Evolutionary conservation across 1,140 invertebrate genomes (phyloP), one percentile per base, ranked within the genome.

Genomic region (Tetramorium simillimum): DNA sequence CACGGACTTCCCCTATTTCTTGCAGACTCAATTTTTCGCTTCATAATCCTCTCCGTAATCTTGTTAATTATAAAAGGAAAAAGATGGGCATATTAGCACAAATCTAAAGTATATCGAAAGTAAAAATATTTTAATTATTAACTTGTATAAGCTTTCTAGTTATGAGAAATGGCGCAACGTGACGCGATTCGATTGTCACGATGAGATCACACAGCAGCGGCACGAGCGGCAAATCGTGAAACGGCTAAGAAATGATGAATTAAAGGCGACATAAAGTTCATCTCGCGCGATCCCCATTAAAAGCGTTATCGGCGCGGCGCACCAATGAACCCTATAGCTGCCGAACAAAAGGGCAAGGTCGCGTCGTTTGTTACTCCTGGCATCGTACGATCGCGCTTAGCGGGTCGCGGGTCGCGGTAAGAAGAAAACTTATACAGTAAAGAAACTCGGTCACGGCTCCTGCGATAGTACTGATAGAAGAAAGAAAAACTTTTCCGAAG

Each of bases 391-490:
- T 72, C 37, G 46, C n/a, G n/a, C n/a, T n/a, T n/a, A n/a, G n/a
- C n/a, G n/a, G n/a, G n/a, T 84, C 73, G 60, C 69, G 24, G 24
- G 14, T 46, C 16, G 67, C 37, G n/a, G 33, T n/a, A 56, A 69
- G 37, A 73, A 43, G 80, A 73, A 58, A 62, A 84, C 16, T 51
- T 43, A n/a, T 43, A 21, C 12, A 12, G 12, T 60, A 14, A 62
- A 37, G 69, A 28, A 84, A 84, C 69, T 84, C 80, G 80, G 80
- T 84, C 80, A 84, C 14, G 80, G 28, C 12, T 73, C 16, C 53
- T 37, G n/a, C 37, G 69, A 84, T 58, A 73, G 6, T 14, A 24
- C 14, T 46, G 43, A 58, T 10, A 70, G 18, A 46, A 24, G 21
- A 40, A 73, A 21, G n/a, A 24, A 60, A 46, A 53, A 28, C 37